Base-by-base conservation (phyloP, 2,888 invertebrate species). In the Philereme transversata region DNA sequence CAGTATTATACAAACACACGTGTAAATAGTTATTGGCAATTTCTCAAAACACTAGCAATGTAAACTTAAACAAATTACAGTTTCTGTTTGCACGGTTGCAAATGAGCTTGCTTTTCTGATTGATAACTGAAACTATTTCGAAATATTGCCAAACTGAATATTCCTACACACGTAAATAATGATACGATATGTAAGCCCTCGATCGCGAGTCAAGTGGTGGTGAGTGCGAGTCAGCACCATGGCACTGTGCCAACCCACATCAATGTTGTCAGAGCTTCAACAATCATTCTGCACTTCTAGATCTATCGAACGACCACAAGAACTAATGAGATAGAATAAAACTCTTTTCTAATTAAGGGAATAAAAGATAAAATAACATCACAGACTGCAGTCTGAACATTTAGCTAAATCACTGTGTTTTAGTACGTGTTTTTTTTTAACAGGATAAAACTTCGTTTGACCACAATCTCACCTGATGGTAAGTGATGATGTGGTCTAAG, bases 171-270 rank as follows among this genome's bases (percentile, higher is more conserved):
- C n/a, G n/a, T n/a, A n/a, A n/a, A n/a, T n/a, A n/a, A n/a, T n/a
- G n/a, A n/a, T n/a, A 56, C 48, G 47, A 52, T 48, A 62, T 51
- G 57, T 62, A 56, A 64, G 52, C 51, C 50, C 55, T 64, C 58
- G 68, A 64, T 52, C 40, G 59, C 72, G 74, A 40, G 69, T 74
- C 72, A 73, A 78, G 74, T 75, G 72, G 68, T 57, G 67, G 64
- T 59, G 72, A 72, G 70, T 72, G 77, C 72, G 65, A 75, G 70
- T 76, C 75, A 78, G 77, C 75, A 67, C 62, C 61, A 75, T 87
- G 87, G 88, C 87, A 77, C 56, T 40, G 55, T 77, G 87, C 88
- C 88, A 87, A 75, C 61, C 72, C 70, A 62, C 76, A 71, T 62
- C 66, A 69, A 64, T 70, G 65, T 71, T 71, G 72, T 69, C 62